A percentile compares a stretch with the other conserved stretches of the same genome.
Evolutionary conservation across 2,113 vertebrate species (phyloP).

Genomic region (Corythoichthys intestinalis): DNA sequence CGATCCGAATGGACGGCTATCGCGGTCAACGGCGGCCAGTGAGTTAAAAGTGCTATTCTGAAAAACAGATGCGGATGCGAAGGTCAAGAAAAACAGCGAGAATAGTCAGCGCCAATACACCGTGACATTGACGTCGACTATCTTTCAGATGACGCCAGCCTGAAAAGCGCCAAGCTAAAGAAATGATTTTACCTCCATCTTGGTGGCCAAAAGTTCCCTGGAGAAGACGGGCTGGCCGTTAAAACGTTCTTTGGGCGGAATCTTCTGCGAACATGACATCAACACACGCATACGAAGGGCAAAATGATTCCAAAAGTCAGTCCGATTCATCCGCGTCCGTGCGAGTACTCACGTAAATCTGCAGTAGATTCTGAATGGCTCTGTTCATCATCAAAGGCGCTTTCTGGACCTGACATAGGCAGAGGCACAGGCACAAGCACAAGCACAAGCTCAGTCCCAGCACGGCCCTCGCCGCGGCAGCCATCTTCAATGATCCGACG

Average conservation of each 20-base stretch:
- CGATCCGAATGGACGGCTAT: too few relatives aligned
- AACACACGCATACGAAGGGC: background rate
- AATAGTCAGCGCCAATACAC: too few relatives aligned
- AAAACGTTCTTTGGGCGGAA: rapidly evolving
- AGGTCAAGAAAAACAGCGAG: too few relatives aligned
- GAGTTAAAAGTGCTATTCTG: too few relatives aligned
- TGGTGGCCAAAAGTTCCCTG: background rate
- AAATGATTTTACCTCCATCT: slow-evolving; percentile 28
- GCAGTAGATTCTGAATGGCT: slow-evolving; percentile 48
- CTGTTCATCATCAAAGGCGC: slow-evolving; percentile 24
- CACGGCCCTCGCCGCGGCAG: background rate
- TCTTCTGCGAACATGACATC: slow-evolving; percentile 25
- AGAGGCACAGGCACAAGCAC: background rate
- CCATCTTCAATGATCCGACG: slow-evolving; percentile 2
- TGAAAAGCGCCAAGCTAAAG: background rate
- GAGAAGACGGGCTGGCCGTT: slow-evolving; percentile 29
- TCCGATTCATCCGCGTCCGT: background rate
- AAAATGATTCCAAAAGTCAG: background rate
- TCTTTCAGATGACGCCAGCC: background rate
- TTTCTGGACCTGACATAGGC: slow-evolving; percentile 28
- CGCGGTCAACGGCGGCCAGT: too few relatives aligned
- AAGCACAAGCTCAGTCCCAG: background rate
- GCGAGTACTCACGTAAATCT: slow-evolving; percentile 53
- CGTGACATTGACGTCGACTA: too few relatives aligned
- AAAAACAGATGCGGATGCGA: too few relatives aligned